Percentiles rank a stretch among this genome's conserved stretches.
phyloP scores from a whole-genome alignment of 1,140 invertebrate species.

The Diabrotica virgifera region DNA sequence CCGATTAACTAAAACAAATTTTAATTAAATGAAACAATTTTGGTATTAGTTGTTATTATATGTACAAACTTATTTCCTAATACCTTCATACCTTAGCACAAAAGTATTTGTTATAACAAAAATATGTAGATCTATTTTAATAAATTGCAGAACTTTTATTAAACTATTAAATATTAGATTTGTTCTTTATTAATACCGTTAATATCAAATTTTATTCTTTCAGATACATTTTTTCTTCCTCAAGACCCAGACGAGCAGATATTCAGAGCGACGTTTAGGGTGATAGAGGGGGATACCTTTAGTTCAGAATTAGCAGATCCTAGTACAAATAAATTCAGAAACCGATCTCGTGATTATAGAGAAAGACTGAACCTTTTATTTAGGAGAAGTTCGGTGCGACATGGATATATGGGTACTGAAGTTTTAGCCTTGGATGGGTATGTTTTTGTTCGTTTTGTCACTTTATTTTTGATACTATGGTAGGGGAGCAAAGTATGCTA shows the following conservation, averaged over 20 bases:
- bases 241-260: slow-evolving; percentile 72
- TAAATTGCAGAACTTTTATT: too few relatives aligned
- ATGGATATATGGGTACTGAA: slow-evolving; percentile 67
- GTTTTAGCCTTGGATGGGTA: slow-evolving; percentile 79
- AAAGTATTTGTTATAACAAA: too few relatives aligned
- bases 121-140: too few relatives aligned
- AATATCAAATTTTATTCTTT: slow-evolving; percentile 38
- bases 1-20: too few relatives aligned
- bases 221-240: slow-evolving; percentile 78
- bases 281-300: slow-evolving; percentile 65
- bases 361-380: slow-evolving; percentile 73
- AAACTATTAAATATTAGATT: too few relatives aligned
- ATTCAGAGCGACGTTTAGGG: slow-evolving; percentile 73
- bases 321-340: slow-evolving; percentile 61
- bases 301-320: slow-evolving; percentile 62
- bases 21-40: too few relatives aligned
- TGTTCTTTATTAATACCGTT: too few relatives aligned
- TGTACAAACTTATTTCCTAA: too few relatives aligned
- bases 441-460: slow-evolving; percentile 28
- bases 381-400: slow-evolving; percentile 64
- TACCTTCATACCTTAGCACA: too few relatives aligned
- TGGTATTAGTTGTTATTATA: too few relatives aligned
- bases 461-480: background rate
- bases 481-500: too few relatives aligned
- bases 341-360: slow-evolving; percentile 67